These are phyloP conservation scores for Serrognathus titanus DNA, from an alignment of 2,888 invertebrate species.

Conservation along the genomic window DNA sequence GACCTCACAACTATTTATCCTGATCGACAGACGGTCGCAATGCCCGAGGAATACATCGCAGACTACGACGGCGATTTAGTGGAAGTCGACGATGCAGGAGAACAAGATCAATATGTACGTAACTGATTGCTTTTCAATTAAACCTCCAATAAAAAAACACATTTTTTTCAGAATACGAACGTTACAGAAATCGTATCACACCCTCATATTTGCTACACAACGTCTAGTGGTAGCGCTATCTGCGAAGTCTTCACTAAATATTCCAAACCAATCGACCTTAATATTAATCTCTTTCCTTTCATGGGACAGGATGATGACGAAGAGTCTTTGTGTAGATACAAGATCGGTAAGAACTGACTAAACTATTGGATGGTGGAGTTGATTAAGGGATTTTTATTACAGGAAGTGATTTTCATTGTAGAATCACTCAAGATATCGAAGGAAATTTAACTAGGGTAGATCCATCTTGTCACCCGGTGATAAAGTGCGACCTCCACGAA, in stretches of 20 bases:
- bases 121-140: too few relatives aligned
- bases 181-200: constrained; percentile 28
- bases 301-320: constrained; percentile 48
- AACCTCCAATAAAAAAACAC: too few relatives aligned
- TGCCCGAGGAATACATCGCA: constrained; percentile 28
- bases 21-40: constrained; percentile 28
- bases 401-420: constrained; percentile 57
- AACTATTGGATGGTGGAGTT: too few relatives aligned
- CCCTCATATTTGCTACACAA: constrained; percentile 60
- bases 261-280: constrained; percentile 53
- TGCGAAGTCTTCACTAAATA: constrained; percentile 63
- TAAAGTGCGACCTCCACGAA: constrained; percentile 68
- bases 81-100: constrained; percentile 40
- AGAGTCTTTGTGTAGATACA: constrained; percentile 63
- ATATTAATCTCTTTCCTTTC: constrained; percentile 54
- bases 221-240: constrained; percentile 37
- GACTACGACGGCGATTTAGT: constrained; percentile 46
- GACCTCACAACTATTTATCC: constrained; percentile 26
- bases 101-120: not conserved
- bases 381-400: constrained; percentile 20
- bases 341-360: constrained; percentile 49
- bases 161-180: constrained; percentile 1
- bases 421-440: constrained; percentile 55
- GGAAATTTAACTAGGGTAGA: constrained; percentile 38
- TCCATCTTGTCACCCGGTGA: constrained; percentile 59